phyloP scores from a whole-genome alignment of 2,113 vertebrate genomes.

The Phodopus roborovskii region DNA sequence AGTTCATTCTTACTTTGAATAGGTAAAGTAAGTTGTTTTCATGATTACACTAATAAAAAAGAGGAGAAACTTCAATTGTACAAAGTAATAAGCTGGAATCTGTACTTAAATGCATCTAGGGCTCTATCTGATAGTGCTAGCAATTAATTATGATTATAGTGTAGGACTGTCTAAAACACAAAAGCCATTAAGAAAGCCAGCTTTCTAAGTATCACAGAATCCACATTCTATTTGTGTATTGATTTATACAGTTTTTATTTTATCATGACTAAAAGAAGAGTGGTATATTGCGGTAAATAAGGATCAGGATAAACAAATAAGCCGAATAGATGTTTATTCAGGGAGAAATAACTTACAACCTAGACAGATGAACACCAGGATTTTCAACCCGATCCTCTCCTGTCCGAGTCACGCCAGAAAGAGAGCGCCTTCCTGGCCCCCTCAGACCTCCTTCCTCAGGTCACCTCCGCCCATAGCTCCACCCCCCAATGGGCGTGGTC shows the following conservation, averaged over 20 bases:
- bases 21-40: constrained; percentile 45
- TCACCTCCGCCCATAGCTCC: too few relatives aligned
- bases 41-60: constrained; percentile 61
- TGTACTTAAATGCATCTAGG: constrained; percentile 49
- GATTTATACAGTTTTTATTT: not conserved
- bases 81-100: not conserved
- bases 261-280: not conserved
- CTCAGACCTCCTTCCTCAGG: too few relatives aligned
- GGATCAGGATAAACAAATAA: too few relatives aligned
- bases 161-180: constrained; percentile 26
- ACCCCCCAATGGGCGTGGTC: too few relatives aligned
- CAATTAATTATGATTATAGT: constrained; percentile 69
- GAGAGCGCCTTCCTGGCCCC: too few relatives aligned
- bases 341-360: too few relatives aligned
- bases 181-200: not conserved
- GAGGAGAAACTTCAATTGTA: constrained; percentile 40
- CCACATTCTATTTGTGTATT: not conserved
- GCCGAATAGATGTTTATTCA: too few relatives aligned
- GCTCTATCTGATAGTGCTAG: constrained; percentile 3
- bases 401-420: too few relatives aligned
- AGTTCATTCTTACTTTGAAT: constrained; percentile 26
- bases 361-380: too few relatives aligned
- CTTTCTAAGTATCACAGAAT: not conserved
- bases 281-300: too few relatives aligned
- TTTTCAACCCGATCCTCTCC: too few relatives aligned